A percentile compares a stretch with the other conserved stretches of the same genome.
Conservation (phyloP, 2,797 vertebrate genomes). For the Microcaecilia unicolor region DNA sequence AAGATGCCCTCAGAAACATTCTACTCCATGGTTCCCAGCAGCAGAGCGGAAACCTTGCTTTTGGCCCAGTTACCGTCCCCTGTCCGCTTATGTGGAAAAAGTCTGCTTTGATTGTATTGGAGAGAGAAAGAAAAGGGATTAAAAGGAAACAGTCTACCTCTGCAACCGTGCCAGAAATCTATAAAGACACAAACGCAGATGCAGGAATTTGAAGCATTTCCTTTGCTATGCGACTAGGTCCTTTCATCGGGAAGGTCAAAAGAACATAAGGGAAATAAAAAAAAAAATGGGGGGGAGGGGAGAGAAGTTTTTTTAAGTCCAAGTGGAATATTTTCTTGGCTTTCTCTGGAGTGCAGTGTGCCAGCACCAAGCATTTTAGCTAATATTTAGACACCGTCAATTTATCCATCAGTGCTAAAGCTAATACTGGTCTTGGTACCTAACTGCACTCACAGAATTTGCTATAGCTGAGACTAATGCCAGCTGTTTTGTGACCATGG, state of each 20-base stretch:
- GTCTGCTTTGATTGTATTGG: constrained; percentile 34
- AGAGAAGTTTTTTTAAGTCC: constrained; percentile 27
- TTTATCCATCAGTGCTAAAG: constrained; percentile 22
- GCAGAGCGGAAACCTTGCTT: constrained; percentile 29
- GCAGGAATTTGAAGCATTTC: constrained; percentile 77
- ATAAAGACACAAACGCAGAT: constrained; percentile 60
- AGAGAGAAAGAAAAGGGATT: constrained; percentile 16
- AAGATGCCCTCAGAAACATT: constrained; percentile 29
- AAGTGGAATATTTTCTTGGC: constrained; percentile 23
- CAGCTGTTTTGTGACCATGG: constrained; percentile 30
- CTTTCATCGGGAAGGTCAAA: constrained; percentile 53
- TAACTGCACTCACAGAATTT: constrained; percentile 30
- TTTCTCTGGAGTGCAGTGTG: constrained; percentile 7
- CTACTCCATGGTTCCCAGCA: constrained; percentile 25
- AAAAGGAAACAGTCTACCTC: constrained; percentile 43
- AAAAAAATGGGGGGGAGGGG: constrained; percentile 5
- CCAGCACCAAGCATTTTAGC: constrained; percentile 14
- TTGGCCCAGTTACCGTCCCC: constrained; percentile 32
- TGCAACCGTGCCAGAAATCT: constrained; percentile 51
- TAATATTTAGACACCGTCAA: constrained; percentile 22
- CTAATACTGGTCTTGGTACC: constrained; percentile 14
- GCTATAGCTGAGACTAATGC: constrained; percentile 21
- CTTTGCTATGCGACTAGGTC: constrained; percentile 55
- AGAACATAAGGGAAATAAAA: too few species aligned
- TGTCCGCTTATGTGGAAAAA: constrained; percentile 30